These are phyloP conservation scores for Drosophila anomalata DNA, from an alignment of 2,888 invertebrate species.

Conservation along the genomic window DNA sequence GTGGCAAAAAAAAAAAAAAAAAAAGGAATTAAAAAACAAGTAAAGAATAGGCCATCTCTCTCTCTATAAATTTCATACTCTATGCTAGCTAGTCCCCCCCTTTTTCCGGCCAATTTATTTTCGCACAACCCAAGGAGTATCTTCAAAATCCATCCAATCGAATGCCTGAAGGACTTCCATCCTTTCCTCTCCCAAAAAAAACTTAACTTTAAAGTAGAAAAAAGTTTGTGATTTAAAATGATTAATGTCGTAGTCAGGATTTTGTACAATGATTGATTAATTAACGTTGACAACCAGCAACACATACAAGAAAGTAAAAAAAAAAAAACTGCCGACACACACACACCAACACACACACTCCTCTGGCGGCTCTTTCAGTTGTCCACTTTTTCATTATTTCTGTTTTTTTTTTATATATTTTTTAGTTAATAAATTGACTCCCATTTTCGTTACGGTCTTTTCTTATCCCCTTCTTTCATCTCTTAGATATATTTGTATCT, in stretches of 20 bases:
- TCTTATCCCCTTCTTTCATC: slow-evolving; percentile 62
- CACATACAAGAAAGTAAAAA: no score
- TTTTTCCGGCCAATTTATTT: slow-evolving; percentile 68
- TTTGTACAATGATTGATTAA: slow-evolving; percentile 77
- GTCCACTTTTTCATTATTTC: slow-evolving; percentile 56
- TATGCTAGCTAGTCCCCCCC: slow-evolving; percentile 32
- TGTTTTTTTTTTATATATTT: slow-evolving; percentile 36
- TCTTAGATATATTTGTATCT: slow-evolving; percentile 38
- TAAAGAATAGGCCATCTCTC: slow-evolving; percentile 22
- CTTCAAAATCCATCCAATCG: slow-evolving; percentile 3
- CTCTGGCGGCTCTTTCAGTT: slow-evolving; percentile 49
- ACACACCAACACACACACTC: slow-evolving; percentile 33
- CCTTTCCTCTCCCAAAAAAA: no score
- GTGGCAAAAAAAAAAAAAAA: slow-evolving; percentile 48
- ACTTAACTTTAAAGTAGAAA: slow-evolving; percentile 30
- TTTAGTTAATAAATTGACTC: slow-evolving; percentile 73
- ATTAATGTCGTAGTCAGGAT: slow-evolving; percentile 63
- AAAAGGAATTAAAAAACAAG: slow-evolving; percentile 25
- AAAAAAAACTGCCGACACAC: slow-evolving; percentile 35
- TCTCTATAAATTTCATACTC: slow-evolving; percentile 43
- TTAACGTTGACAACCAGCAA: slow-evolving; percentile 74
- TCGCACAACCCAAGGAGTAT: slow-evolving; percentile 22
- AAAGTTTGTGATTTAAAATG: slow-evolving; percentile 54
- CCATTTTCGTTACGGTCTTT: slow-evolving; percentile 68
- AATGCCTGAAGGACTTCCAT: no score